A percentile compares a stretch with the other conserved stretches of the same genome.
Conservation (phyloP, 2,888 invertebrate species). For the Hololepta plana region DNA sequence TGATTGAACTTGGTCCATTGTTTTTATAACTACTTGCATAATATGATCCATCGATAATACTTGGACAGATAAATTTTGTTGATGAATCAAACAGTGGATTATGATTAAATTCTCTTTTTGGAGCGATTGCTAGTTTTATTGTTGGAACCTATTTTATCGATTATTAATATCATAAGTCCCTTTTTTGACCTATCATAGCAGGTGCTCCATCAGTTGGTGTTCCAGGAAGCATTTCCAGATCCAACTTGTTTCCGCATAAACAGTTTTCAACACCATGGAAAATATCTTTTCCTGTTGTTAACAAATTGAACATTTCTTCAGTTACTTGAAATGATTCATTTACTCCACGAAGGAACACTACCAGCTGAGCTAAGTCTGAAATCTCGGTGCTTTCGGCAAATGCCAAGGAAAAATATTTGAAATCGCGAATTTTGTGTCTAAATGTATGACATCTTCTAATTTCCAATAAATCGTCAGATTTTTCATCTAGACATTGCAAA, state of each 20-base stretch:
- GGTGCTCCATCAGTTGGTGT: slow-evolving; percentile 8
- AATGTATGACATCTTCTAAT: too few relatives aligned
- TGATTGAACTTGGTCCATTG: slow-evolving; percentile 9
- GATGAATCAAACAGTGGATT: slow-evolving; percentile 7
- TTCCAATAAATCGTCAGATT: too few relatives aligned
- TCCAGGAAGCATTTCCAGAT: slow-evolving; percentile 9
- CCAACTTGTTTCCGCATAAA: slow-evolving; percentile 8
- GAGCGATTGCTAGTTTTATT: slow-evolving; percentile 9
- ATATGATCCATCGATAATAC: slow-evolving; percentile 8
- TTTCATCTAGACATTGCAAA: too few relatives aligned
- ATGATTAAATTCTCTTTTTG: slow-evolving; percentile 10
- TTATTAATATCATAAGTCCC: slow-evolving; percentile 9
- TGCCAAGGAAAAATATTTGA: slow-evolving; percentile 10
- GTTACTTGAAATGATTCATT: slow-evolving; percentile 9
- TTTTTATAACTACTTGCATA: slow-evolving; percentile 10
- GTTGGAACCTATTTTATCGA: slow-evolving; percentile 8
- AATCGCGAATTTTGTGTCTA: slow-evolving; percentile 9
- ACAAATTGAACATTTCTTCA: slow-evolving; percentile 9
- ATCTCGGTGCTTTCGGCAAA: slow-evolving; percentile 7
- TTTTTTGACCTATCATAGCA: slow-evolving; percentile 9
- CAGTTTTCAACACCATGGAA: slow-evolving; percentile 9
- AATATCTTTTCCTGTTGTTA: slow-evolving; percentile 10
- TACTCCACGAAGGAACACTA: slow-evolving; percentile 8
- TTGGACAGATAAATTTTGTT: slow-evolving; percentile 10
- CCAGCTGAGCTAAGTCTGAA: slow-evolving; percentile 7